These are phyloP conservation scores for Apoderus coryli DNA, from an alignment of 2,888 invertebrate species.

Conservation along the genomic window DNA sequence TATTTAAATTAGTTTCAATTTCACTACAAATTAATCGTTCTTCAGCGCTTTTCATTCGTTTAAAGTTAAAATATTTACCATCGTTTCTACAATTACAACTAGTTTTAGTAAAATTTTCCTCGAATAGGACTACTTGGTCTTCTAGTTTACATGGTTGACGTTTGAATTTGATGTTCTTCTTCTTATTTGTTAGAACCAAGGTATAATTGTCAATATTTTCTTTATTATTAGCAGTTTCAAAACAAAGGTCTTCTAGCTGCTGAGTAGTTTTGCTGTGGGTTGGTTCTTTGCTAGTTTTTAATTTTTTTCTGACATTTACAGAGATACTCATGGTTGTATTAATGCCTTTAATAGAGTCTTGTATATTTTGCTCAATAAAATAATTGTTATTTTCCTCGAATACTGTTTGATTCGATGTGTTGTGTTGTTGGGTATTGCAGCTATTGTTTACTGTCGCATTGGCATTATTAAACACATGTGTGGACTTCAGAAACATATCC, in stretches of 20 bases:
- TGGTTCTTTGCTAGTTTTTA: not conserved
- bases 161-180: no score
- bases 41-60: no score
- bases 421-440: slow-evolving; percentile 7
- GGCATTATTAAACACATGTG: slow-evolving; percentile 16
- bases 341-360: slow-evolving; percentile 14
- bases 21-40: no score
- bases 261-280: not conserved
- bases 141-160: no score
- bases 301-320: slow-evolving; percentile 19
- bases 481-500: slow-evolving; percentile 30
- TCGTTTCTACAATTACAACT: not conserved
- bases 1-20: no score
- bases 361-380: slow-evolving; percentile 17
- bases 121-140: no score
- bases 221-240: no score
- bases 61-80: no score
- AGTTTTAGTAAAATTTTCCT: no score
- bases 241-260: no score
- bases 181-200: no score
- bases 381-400: slow-evolving; percentile 14
- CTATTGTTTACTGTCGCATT: slow-evolving; percentile 4
- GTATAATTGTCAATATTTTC: no score
- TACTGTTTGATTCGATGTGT: slow-evolving; percentile 1
- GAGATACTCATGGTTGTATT: slow-evolving; percentile 22